phyloP scores from a whole-genome alignment of 30 jellyfish, hydroid and myxozoan genomes.

The Clytia hemisphaerica region DNA sequence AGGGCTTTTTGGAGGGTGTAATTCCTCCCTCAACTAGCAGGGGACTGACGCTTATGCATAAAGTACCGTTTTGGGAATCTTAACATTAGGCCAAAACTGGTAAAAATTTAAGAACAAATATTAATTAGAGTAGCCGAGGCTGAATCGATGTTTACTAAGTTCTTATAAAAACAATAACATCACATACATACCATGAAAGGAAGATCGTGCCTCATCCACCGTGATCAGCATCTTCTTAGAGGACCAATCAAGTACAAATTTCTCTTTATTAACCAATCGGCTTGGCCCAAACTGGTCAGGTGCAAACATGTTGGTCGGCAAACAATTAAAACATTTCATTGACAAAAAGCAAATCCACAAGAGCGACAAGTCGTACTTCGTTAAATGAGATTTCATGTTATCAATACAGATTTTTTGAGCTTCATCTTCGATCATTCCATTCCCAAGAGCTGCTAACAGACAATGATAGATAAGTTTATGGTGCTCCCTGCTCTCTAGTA shows the following conservation, averaged over 20 bases:
- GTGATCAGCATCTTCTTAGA: no score
- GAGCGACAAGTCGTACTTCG: conserved; percentile 33
- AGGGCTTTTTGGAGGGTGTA: no score
- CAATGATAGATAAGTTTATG: conserved; percentile 2
- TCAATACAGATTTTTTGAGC: conserved; percentile 8
- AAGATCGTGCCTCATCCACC: no score
- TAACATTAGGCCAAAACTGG: no score
- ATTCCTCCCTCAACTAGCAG: no score
- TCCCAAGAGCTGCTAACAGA: conserved; percentile 41
- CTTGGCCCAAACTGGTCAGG: conserved; percentile 52
- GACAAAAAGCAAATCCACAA: conserved; percentile 62
- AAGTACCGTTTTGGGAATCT: no score
- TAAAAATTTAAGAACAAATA: no score
- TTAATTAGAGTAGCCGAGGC: no score
- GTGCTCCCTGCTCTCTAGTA: conserved; percentile 27
- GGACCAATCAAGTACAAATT: conserved; percentile 33
- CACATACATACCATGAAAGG: no score
- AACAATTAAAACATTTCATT: conserved; percentile 14
- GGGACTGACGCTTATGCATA: no score
- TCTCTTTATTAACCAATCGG: conserved; percentile 33
- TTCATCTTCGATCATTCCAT: neutral
- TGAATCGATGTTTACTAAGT: no score
- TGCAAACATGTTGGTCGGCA: conserved; percentile 45
- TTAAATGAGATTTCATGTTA: conserved; percentile 21
- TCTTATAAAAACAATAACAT: no score